phyloP scores from a whole-genome alignment of 2,888 invertebrate species.

The Tipula unca region DNA sequence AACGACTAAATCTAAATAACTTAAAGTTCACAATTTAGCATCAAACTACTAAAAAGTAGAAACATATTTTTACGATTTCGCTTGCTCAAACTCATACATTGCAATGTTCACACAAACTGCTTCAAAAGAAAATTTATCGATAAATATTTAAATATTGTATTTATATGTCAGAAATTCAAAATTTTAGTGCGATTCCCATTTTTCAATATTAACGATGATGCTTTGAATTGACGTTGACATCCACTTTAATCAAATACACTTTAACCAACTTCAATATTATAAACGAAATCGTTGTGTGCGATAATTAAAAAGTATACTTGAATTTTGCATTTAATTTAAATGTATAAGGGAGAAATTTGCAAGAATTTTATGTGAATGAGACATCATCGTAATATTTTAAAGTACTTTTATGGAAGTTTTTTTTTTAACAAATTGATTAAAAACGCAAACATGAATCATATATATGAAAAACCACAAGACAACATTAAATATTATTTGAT shows the following conservation, averaged over 20 bases:
- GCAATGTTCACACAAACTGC: too few relatives aligned
- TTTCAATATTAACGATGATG: not conserved
- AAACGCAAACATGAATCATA: not conserved
- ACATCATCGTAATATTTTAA: not conserved
- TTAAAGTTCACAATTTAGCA: too few relatives aligned
- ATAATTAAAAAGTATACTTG: not conserved
- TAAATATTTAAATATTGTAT: not conserved
- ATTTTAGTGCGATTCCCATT: not conserved
- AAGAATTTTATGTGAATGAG: not conserved
- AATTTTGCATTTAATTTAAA: not conserved
- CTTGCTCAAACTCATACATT: too few relatives aligned
- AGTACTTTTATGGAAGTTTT: constrained; percentile 1
- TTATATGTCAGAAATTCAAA: not conserved
- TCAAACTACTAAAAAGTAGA: too few relatives aligned
- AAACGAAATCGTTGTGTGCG: not conserved
- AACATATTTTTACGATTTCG: too few relatives aligned
- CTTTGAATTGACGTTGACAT: not conserved
- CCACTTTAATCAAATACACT: not conserved
- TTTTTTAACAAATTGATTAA: not conserved
- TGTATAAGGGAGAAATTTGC: not conserved
- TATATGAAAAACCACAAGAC: not conserved
- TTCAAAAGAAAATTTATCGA: too few relatives aligned
- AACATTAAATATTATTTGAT: not conserved
- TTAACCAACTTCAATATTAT: not conserved
- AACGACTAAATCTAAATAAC: too few relatives aligned